Evolutionary conservation across 2,888 invertebrate species (phyloP), one percentile per base, ranked within the genome.

Genomic region (Stegana nigrithorax): DNA sequence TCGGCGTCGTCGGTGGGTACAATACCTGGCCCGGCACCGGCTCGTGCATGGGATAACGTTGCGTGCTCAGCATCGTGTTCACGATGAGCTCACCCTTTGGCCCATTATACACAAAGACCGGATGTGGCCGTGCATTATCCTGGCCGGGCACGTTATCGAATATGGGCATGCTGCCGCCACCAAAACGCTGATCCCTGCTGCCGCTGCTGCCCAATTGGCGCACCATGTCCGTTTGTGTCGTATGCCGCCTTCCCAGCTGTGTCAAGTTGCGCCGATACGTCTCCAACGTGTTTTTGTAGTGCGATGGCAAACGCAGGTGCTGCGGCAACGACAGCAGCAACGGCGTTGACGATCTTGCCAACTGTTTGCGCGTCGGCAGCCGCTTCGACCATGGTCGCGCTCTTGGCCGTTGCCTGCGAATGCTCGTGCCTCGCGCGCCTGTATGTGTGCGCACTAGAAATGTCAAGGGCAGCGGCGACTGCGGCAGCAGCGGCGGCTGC

Each of bases 1-100:
- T 72, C 19, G 83, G 77, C 17, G 80, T 72, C 14, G 67, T 72
- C 0, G 84, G 85, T 14, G 84, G 85, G 67, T 82, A 83, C 4
- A 85, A 72, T 1, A 81, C 68, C 60, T 84, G 81, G 0, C 85
- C 85, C 0, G 83, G 85, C 59, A 84, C 81, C 2, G 84, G 84
- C 58, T 85, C 85, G 65, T 81, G 80, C 84, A 85, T 84, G 32
- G 81, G 82, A 76, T 83, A 84, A 25, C 80, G 73, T n/a, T 72
- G 68, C 0, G 67, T 63, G 17, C 78, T 81, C 32, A 83, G 67
- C 82, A 84, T 78, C 0, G 84, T 82, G 56, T 85, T 84, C 19
- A 84, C 62, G 17, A 85, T 70, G 59, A 83, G 73, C 53, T 83
- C 73, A 0, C 83, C 84, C 17, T 73, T 73, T 4, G 80, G 71